Base-by-base conservation (phyloP, 2,888 invertebrate genomes). In the Drosophila subquinaria region DNA sequence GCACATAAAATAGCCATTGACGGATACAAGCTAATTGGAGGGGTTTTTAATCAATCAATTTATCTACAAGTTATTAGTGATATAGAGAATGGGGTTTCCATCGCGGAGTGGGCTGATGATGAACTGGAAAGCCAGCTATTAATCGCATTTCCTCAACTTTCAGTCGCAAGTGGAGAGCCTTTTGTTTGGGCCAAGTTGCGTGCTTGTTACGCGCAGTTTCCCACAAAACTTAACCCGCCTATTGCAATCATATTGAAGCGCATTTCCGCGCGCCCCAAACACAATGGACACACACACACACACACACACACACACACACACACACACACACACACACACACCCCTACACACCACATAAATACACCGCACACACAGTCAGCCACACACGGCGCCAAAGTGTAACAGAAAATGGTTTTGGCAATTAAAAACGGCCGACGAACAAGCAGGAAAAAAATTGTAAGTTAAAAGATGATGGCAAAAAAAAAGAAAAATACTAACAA, bases 331-430 rank as follows among this genome's bases (percentile, higher is more conserved):
- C 35, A 62, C 59, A 59, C 15, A 62, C 63, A 50, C 67, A 55
- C 48, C 56, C 42, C 65, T 13, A 40, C 57, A 33, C 35, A 13
- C 48, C 57, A 33, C 38, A 61, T 45, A 53, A 45, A 47, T 45
- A 57, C 48, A 47, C 33, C 23, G 23, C 20, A 17, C n/a, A 50
- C 33, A 35, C 27, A 33, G 27, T 50, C 38, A 59, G 43, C 82
- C 73, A 69, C 82, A 83, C 76, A 79, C 66, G 69, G 74, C 64
- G 74, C 66, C 50, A 69, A 79, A 79, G 70, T 72, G 68, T 73
- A 81, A 69, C 68, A 52, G 66, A 77, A 80, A 82, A 81, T 73
- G 78, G 76, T 79, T 81, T 82, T 69, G 81, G 81, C 88, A 88
- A 84, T 84, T 84, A 88, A 84, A 85, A 80, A 67, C 70, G 71